These are phyloP conservation scores for Cyclargus thomasi DNA, from an alignment of 1,140 invertebrate genomes.

Conservation along the genomic window DNA sequence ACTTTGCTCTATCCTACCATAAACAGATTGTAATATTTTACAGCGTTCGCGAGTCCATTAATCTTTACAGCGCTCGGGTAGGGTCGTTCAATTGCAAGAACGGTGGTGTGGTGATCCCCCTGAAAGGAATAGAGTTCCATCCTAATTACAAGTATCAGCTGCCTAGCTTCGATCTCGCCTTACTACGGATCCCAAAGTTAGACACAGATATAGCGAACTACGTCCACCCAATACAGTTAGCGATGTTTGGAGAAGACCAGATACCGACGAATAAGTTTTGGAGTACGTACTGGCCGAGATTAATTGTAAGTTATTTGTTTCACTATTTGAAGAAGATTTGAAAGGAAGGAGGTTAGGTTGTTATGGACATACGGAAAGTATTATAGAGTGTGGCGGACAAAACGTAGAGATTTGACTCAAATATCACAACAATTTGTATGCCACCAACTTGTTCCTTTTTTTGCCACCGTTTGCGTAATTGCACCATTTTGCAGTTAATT, in stretches of 20 bases:
- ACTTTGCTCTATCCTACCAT: background rate
- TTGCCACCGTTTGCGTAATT: too few species aligned
- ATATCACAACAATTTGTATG: too few species aligned
- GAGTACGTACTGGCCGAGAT: constrained; percentile 54
- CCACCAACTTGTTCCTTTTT: too few species aligned
- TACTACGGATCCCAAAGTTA: constrained; percentile 36
- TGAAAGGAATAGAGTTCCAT: constrained; percentile 49
- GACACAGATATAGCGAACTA: constrained; percentile 26
- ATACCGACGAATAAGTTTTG: constrained; percentile 43
- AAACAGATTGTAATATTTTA: constrained; percentile 20
- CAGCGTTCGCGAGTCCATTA: constrained; percentile 53
- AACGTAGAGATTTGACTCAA: too few species aligned
- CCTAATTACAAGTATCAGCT: constrained; percentile 39
- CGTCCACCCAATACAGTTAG: constrained; percentile 45
- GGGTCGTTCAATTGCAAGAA: constrained; percentile 57
- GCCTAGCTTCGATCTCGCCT: constrained; percentile 44
- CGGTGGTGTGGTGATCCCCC: constrained; percentile 44
- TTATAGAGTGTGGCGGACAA: too few species aligned
- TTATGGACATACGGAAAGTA: too few species aligned
- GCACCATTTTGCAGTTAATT: too few species aligned
- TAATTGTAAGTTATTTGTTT: constrained; percentile 47
- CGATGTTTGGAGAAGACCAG: constrained; percentile 30
- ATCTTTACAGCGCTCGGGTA: constrained; percentile 45
- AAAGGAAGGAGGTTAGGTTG: too few species aligned
- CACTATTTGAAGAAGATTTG: background rate